phyloP scores from a whole-genome alignment of 2,797 vertebrate species.

The Cyclopterus lumpus region DNA sequence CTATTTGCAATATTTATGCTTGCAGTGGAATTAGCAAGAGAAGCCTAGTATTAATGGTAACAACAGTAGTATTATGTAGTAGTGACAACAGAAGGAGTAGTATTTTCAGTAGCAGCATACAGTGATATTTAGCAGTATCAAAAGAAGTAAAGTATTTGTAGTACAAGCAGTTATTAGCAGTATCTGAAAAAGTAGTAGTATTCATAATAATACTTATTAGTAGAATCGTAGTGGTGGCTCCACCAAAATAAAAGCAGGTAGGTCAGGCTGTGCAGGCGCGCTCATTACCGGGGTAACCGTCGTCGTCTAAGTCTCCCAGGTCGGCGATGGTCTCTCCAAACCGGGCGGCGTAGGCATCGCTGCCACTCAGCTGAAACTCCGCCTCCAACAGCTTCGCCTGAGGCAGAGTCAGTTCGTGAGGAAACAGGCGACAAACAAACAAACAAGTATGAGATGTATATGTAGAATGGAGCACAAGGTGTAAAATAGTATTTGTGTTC shows the following conservation, averaged over 20 bases:
- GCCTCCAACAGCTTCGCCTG: constrained; percentile 87
- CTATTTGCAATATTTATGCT: not conserved
- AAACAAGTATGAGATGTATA: not conserved
- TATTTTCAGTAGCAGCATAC: not conserved
- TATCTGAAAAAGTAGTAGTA: not conserved
- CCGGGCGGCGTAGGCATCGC: constrained; percentile 88
- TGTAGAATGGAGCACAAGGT: not conserved
- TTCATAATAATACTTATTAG: not conserved
- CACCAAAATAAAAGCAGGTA: not conserved
- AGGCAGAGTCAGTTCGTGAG: constrained; percentile 13
- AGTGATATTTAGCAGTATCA: not conserved
- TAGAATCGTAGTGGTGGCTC: not conserved
- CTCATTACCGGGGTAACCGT: constrained; percentile 91
- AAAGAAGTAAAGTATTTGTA: not conserved
- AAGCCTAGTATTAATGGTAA: not conserved
- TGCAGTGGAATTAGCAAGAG: not conserved
- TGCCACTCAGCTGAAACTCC: constrained; percentile 86
- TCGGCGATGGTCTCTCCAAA: constrained; percentile 93
- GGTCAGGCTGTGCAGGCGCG: constrained; percentile 11
- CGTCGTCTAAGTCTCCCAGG: constrained; percentile 95
- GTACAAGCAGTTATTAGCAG: not conserved
- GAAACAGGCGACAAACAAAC: not conserved
- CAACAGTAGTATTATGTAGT: not conserved
- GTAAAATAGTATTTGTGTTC: not conserved
- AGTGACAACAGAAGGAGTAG: not conserved